Evolutionary conservation across 2,797 vertebrate genomes (phyloP).

Genomic region (Sardinella longiceps): DNA sequence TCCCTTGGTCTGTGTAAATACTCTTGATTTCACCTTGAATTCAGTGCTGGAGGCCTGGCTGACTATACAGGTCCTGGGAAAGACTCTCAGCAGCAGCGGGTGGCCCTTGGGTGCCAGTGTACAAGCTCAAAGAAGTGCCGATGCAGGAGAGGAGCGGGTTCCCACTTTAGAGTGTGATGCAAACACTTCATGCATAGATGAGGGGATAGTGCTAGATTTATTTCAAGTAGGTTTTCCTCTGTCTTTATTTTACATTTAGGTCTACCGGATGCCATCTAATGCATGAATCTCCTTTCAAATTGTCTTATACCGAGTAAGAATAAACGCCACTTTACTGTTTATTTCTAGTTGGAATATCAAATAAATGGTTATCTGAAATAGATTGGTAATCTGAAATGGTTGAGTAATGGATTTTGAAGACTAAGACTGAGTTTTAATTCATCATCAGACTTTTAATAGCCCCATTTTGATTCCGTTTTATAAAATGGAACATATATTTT

Average conservation of each 20-base stretch:
- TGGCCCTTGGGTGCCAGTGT: conserved; percentile 20
- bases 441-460: too few relatives aligned
- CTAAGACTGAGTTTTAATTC: too few relatives aligned
- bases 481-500: too few relatives aligned
- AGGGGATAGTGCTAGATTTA: not conserved
- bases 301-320: not conserved
- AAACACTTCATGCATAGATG: not conserved
- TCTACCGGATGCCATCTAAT: not conserved
- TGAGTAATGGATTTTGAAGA: not conserved
- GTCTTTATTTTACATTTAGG: not conserved
- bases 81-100: not conserved
- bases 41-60: conserved; percentile 57
- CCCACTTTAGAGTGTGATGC: conserved; percentile 1
- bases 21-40: conserved; percentile 67
- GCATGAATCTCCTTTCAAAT: not conserved
- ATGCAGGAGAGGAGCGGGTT: not conserved
- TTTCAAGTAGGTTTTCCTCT: not conserved
- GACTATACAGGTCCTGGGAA: conserved; percentile 8
- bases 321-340: not conserved
- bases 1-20: conserved; percentile 58
- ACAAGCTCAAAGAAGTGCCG: conserved; percentile 14
- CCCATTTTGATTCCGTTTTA: too few relatives aligned
- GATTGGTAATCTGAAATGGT: not conserved
- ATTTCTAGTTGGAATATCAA: not conserved
- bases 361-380: too few relatives aligned